Evolutionary conservation across 2,888 invertebrate genomes (phyloP).

Genomic region (Agonopterix heracliana): DNA sequence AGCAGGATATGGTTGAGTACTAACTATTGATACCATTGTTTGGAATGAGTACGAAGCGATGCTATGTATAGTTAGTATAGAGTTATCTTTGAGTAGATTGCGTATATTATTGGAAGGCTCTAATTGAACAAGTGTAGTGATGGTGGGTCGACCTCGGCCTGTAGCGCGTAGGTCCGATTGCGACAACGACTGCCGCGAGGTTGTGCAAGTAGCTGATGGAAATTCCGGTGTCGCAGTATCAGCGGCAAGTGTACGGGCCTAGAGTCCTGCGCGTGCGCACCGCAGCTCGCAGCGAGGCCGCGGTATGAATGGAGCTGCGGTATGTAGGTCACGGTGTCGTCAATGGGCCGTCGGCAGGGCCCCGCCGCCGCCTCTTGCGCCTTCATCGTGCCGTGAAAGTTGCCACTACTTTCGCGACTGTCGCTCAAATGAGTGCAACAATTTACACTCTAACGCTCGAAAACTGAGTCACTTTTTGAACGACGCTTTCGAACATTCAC

Average conservation of each 20-base stretch:
- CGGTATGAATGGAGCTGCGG: conserved; percentile 71
- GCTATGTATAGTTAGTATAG: neutral
- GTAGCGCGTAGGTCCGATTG: conserved; percentile 48
- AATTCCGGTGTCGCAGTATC: conserved; percentile 56
- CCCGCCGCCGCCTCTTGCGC: conserved; percentile 62
- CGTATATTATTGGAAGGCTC: conserved; percentile 48
- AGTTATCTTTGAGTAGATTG: conserved; percentile 28
- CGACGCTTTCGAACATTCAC: conserved; percentile 54
- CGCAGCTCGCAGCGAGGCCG: conserved; percentile 46
- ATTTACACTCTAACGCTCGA: conserved; percentile 60
- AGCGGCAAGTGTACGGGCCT: conserved; percentile 43
- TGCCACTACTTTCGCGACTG: conserved; percentile 73
- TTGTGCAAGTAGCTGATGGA: conserved; percentile 65
- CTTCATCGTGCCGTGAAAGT: conserved; percentile 72
- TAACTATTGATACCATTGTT: neutral
- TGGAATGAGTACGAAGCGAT: neutral
- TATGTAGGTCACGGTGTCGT: conserved; percentile 75
- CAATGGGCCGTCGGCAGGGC: conserved; percentile 69
- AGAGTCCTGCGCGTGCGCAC: conserved; percentile 56
- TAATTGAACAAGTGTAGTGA: conserved; percentile 70
- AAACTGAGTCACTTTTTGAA: conserved; percentile 62
- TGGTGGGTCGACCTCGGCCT: conserved; percentile 55
- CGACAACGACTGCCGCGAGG: conserved; percentile 50
- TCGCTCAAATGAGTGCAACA: conserved; percentile 41
- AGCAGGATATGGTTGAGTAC: neutral